Percentiles rank a stretch among this genome's conserved stretches.
phyloP scores from a whole-genome alignment of 2,888 invertebrate species.

The Leucophenga montana region DNA sequence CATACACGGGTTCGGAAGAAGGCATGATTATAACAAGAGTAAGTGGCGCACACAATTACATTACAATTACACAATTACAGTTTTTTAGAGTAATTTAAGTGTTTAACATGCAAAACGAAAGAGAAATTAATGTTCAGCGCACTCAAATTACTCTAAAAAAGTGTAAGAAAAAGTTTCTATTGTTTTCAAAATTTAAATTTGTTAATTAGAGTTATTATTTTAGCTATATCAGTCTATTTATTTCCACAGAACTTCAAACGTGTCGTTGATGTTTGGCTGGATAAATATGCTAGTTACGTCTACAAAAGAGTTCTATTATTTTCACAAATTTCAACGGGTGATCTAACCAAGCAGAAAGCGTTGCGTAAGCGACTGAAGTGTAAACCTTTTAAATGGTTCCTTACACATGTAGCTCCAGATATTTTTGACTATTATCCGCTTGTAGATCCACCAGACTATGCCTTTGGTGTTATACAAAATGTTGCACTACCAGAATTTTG shows the following conservation, averaged over 20 bases:
- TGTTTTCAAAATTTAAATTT: no score
- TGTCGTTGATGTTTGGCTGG: slow-evolving; percentile 98
- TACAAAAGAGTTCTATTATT: slow-evolving; percentile 84
- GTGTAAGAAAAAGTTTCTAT: no score
- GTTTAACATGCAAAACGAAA: no score
- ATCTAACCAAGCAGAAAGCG: slow-evolving; percentile 83
- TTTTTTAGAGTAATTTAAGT: no score
- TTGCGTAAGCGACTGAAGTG: slow-evolving; percentile 84
- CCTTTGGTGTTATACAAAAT: slow-evolving; percentile 83
- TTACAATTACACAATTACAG: no score
- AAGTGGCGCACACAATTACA: neutral
- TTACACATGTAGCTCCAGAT: slow-evolving; percentile 92
- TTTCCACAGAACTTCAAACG: slow-evolving; percentile 85
- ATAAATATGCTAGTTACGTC: slow-evolving; percentile 91
- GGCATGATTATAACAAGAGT: slow-evolving; percentile 49
- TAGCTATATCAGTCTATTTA: no score
- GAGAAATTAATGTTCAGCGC: no score
- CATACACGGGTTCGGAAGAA: no score
- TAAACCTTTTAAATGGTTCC: slow-evolving; percentile 95
- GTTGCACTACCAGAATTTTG: slow-evolving; percentile 79
- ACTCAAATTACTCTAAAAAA: no score
- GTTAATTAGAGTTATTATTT: no score
- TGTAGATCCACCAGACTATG: slow-evolving; percentile 87
- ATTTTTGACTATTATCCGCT: slow-evolving; percentile 90
- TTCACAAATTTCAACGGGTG: slow-evolving; percentile 84